Base-by-base conservation (phyloP, 1,140 invertebrate genomes). In the Agrypnia vestita region DNA sequence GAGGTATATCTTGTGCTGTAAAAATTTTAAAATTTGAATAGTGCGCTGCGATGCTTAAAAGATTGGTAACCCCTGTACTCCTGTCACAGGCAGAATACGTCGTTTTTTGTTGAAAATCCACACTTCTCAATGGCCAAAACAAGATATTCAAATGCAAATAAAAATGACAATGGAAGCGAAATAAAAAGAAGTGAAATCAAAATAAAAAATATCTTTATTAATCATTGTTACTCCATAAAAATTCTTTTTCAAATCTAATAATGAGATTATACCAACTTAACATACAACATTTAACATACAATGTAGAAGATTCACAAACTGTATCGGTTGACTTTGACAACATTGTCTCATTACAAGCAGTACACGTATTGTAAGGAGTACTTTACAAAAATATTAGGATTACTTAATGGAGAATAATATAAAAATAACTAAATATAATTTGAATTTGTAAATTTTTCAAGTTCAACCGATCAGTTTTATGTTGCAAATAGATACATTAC, bases 161-260 rank as follows among this genome's bases (percentile, higher is more conserved):
- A 82, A 71, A 76, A 64, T 8, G 35, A 73, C 61, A 79, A 62
- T 43, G 73, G 17, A 79, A 79, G 71, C 71, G 47, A 79, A 71
- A 82, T 75, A 81, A 82, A 78, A 82, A 79, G 67, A 78, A 69
- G 0, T 13, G n/a, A 74, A 75, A 76, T 56, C 72, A 82, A 79
- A 82, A 81, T 79, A 82, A 75, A 74, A 81, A 82, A 78, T 79
- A 46, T 79, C 55, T 82, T 81, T 82, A 82, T 82, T 82, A 59
- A 46, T 81, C 76, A 81, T 78, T 78, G 71, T 78, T 73, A 67
- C 13, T 64, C 61, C 19, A 64, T 64, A 64, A 25, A 25, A 64
- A 25, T 25, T 35, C 25, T 35, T 35, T 35, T 35, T 35, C 25
- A 64, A 64, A 64, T 77, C 76, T 77, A 77, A n/a, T n/a, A n/a